Base-by-base conservation (phyloP, 2,888 invertebrate species). In the Acleris sparsana region DNA sequence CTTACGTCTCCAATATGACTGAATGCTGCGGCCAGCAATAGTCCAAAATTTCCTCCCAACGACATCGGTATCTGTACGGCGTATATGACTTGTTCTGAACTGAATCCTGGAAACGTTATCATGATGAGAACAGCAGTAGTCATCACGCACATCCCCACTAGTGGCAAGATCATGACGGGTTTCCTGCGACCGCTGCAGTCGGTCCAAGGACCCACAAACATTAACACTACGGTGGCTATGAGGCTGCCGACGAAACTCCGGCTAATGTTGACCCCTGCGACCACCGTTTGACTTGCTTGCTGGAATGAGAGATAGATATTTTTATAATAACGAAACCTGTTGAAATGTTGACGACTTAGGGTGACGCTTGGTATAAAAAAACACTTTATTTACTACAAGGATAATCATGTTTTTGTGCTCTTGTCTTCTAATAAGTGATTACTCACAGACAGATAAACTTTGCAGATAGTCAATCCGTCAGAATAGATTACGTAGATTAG, bases 1-100 rank as follows among this genome's bases (percentile, higher is more conserved):
- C 96, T 95, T 71, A 96, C 95, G 80, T 97, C 96, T 18, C 95
- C 95, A 61, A 97, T 94, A 80, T 97, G 96, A 81, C 96, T 95
- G 87, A 97, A 95, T 53, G 96, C 94, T 0, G 95, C 95, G 88
- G 96, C 96, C 69, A 96, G 93, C 87, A 96, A 93, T 57, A 96
- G 93, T 74, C 95, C 95, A 59, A 95, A 94, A 56, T 95, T 93
- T 0, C 95, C 96, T 39, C 95, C 94, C 39, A 94, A 86, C 64
- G 96, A 95, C 93, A 96, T 95, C 0, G 96, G 95, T 64, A 96
- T 85, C 71, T 92, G 89, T 5, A 93, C 89, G 5, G 82, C 79
- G 66, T 93, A 93, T 18, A 93, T 72, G 5, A 92, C 89, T 79
- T 89, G 89, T 0, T 78, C 75, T 0, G 92, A 90, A 0, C 80